Evolutionary conservation across 2,888 invertebrate species (phyloP).

Genomic region (Papilio protenor): DNA sequence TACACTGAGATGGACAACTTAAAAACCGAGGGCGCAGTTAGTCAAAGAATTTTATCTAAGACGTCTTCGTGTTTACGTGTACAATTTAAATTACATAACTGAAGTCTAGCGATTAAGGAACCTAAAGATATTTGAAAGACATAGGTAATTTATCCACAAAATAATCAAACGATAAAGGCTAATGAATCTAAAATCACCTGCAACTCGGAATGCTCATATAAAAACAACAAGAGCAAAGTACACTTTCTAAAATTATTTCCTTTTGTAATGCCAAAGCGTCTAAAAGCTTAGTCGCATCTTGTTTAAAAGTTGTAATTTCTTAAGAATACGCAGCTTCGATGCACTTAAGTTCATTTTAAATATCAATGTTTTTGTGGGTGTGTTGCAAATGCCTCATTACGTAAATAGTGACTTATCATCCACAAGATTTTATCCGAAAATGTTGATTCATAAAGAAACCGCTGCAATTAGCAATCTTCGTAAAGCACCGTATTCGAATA

Average conservation of each 20-base stretch:
- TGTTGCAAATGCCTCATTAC: background rate
- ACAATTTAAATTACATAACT: background rate
- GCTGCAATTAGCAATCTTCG: background rate
- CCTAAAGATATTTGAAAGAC: background rate
- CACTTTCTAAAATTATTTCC: background rate
- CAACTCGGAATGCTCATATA: no score
- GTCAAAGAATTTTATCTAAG: no score
- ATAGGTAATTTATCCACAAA: background rate
- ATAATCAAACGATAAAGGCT: background rate
- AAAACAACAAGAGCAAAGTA: background rate
- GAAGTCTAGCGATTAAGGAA: background rate
- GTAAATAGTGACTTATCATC: background rate
- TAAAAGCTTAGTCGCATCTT: no score
- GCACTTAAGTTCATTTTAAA: background rate
- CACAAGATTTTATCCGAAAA: background rate
- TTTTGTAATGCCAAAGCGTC: no score
- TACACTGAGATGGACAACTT: no score
- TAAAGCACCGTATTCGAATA: background rate
- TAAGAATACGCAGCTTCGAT: background rate
- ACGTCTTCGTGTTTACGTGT: no score
- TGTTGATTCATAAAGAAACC: constrained; percentile 1
- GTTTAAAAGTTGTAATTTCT: no score
- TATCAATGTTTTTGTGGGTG: background rate
- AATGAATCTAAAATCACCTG: background rate
- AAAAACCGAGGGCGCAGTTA: no score